A percentile compares a stretch with the other conserved stretches of the same genome.
phyloP scores from a whole-genome alignment of 1,140 invertebrate genomes.

The Steinernema feltiae region DNA sequence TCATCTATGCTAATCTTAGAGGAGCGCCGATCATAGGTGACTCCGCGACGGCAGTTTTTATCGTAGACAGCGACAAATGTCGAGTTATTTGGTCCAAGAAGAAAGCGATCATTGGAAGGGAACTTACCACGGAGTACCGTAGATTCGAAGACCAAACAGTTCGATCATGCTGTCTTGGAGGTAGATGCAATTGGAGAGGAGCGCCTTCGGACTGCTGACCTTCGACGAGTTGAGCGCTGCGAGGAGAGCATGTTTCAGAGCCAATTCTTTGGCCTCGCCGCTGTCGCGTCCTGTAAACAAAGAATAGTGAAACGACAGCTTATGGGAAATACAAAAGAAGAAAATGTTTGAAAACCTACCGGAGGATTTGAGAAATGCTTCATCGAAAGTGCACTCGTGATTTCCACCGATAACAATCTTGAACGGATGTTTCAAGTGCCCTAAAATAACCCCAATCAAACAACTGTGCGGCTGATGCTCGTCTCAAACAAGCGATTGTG shows the following conservation, averaged over 20 bases:
- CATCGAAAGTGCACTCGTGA: slow-evolving; percentile 76
- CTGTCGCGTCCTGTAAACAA: slow-evolving; percentile 26
- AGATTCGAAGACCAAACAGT: slow-evolving; percentile 74
- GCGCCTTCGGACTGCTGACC: slow-evolving; percentile 38
- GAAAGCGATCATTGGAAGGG: neutral
- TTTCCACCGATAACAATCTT: slow-evolving; percentile 81
- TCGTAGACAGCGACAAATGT: neutral
- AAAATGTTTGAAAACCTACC: slow-evolving; percentile 28
- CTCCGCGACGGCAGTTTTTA: neutral
- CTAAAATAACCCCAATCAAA: slow-evolving; percentile 57
- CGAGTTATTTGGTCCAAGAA: no score
- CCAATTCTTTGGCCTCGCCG: slow-evolving; percentile 37
- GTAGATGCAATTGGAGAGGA: slow-evolving; percentile 73
- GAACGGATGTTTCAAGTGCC: slow-evolving; percentile 69
- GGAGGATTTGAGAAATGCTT: slow-evolving; percentile 36
- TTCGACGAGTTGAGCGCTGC: slow-evolving; percentile 33
- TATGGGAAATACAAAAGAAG: no score
- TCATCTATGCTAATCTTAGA: neutral
- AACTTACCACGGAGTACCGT: slow-evolving; percentile 75
- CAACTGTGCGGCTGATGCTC: neutral
- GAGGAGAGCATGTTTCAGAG: slow-evolving; percentile 37
- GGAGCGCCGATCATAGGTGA: neutral
- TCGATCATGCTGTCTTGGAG: slow-evolving; percentile 69
- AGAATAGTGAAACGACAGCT: no score
- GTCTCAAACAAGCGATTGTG: neutral